Percentiles rank a stretch among this genome's conserved stretches.
phyloP scores from a whole-genome alignment of 2,888 invertebrate species.

The Mythimna vitellina region DNA sequence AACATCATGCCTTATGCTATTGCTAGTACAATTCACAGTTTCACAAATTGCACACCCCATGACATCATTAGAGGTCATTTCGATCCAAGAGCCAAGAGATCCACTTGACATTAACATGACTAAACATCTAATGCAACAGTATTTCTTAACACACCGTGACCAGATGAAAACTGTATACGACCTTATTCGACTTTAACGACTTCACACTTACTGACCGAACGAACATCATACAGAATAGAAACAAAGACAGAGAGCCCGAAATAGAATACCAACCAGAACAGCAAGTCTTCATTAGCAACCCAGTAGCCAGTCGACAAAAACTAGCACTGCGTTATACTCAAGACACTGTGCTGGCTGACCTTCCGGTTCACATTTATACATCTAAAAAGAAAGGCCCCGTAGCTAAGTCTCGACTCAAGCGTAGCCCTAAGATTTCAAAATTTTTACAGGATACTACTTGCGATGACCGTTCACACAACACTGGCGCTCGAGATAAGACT shows the following conservation, averaged over 20 bases:
- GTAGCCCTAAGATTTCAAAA: too few species aligned
- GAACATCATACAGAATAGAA: constrained; percentile 13
- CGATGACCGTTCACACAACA: too few species aligned
- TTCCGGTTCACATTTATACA: too few species aligned
- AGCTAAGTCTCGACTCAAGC: too few species aligned
- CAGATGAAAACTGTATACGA: constrained; percentile 5
- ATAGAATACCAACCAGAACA: constrained; percentile 11
- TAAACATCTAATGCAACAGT: constrained; percentile 12
- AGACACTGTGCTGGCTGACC: too few species aligned
- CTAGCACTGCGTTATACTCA: too few species aligned
- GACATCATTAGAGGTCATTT: constrained; percentile 24
- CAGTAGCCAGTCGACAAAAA: constrained; percentile 2
- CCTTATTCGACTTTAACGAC: background rate
- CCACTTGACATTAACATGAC: constrained; percentile 9
- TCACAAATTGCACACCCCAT: constrained; percentile 10
- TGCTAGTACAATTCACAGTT: constrained; percentile 14
- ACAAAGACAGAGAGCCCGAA: constrained; percentile 17
- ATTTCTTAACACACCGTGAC: background rate
- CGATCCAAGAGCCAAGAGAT: constrained; percentile 21
- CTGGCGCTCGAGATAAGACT: too few species aligned
- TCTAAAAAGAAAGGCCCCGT: too few species aligned
- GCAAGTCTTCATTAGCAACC: constrained; percentile 19
- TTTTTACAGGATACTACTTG: too few species aligned
- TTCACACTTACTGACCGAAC: constrained; percentile 4
- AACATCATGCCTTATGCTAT: constrained; percentile 15